phyloP scores from a whole-genome alignment of 1,140 invertebrate genomes.

The Bacillus rossius region DNA sequence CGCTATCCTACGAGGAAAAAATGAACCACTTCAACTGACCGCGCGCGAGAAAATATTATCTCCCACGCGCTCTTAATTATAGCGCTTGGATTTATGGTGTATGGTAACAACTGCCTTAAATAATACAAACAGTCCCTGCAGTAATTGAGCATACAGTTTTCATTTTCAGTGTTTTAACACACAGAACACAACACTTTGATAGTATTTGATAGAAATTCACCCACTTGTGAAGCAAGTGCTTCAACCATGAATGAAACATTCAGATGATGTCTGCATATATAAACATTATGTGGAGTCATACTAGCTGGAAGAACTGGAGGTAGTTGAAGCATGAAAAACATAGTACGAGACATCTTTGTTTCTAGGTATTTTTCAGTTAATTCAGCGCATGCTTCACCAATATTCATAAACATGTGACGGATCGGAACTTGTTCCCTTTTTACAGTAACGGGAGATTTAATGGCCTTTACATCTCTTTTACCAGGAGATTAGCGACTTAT shows the following conservation, averaged over 20 bases:
- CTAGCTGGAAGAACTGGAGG: not conserved
- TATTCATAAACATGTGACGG: not conserved
- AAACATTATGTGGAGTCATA: constrained; percentile 1
- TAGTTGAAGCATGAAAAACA: not conserved
- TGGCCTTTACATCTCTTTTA: not conserved
- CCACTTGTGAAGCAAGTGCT: not conserved
- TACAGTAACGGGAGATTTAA: not conserved
- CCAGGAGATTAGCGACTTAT: not conserved
- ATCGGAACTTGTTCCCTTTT: not conserved
- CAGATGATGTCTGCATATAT: not conserved
- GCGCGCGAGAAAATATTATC: no score
- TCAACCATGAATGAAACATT: not conserved
- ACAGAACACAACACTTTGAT: not conserved
- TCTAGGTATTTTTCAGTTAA: not conserved
- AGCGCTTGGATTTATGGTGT: not conserved
- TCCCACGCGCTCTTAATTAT: no score
- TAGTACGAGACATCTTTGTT: not conserved
- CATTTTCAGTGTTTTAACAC: not conserved
- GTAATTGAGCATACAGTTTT: not conserved
- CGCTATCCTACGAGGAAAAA: no score
- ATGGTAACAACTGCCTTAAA: not conserved
- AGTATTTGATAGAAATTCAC: not conserved
- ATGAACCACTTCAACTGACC: no score
- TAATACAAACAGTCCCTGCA: not conserved
- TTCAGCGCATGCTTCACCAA: not conserved